Percentiles rank a stretch among this genome's conserved stretches.
Evolutionary conservation across 2,888 invertebrate genomes (phyloP).

Genomic region (Ectobius pallidus): DNA sequence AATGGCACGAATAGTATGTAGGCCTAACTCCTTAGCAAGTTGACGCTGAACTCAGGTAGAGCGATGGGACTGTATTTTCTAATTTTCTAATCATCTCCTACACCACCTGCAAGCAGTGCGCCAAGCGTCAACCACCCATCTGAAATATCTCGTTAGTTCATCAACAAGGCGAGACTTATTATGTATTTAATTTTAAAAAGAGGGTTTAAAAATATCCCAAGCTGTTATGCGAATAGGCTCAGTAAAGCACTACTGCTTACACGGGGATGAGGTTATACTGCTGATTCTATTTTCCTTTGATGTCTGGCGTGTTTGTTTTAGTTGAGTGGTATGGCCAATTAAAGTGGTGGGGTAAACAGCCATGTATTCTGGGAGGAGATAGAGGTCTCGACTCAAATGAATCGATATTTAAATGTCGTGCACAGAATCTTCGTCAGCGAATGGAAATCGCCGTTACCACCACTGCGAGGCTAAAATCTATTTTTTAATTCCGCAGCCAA

Average conservation of each 20-base stretch:
- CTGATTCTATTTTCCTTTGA: constrained; percentile 6
- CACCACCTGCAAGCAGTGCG: too few species aligned
- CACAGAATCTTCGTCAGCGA: background rate
- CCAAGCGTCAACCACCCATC: background rate
- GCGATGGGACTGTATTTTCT: too few species aligned
- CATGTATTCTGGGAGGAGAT: constrained; percentile 7
- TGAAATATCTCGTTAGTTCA: background rate
- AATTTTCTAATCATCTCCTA: too few species aligned
- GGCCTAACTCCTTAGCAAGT: too few species aligned
- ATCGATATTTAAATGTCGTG: constrained; percentile 12
- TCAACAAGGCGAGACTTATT: constrained; percentile 20
- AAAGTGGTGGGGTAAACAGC: constrained; percentile 23
- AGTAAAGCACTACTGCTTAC: constrained; percentile 2
- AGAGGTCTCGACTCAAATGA: constrained; percentile 6
- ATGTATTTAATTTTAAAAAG: constrained; percentile 26
- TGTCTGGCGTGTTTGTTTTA: constrained; percentile 25
- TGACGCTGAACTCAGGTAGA: too few species aligned
- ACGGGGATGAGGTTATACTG: background rate
- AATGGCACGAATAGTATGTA: too few species aligned
- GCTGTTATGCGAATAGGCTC: background rate
- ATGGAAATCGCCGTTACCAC: too few species aligned
- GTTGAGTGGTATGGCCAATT: constrained; percentile 26
- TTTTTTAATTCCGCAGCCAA: background rate
- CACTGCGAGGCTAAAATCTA: too few species aligned
- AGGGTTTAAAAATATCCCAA: background rate